Evolutionary conservation across 2,888 invertebrate species (phyloP).

Genomic region (Thyatira batis): DNA sequence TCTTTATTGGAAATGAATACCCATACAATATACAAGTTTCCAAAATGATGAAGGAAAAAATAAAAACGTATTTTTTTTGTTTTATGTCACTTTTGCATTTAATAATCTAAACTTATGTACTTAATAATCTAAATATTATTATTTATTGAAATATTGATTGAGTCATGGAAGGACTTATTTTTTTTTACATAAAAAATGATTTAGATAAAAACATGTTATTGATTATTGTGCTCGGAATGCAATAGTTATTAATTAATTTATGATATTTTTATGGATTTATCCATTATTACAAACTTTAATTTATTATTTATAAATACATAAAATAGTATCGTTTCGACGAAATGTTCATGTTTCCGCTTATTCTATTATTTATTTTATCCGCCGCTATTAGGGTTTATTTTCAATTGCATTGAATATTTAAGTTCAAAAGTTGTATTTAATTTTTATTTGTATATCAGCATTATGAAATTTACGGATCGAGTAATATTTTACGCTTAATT

Average conservation of each 20-base stretch:
- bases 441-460: neutral
- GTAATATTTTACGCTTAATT: constrained; percentile 23
- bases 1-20: too few relatives aligned
- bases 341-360: neutral
- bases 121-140: neutral
- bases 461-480: constrained; percentile 7
- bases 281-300: neutral
- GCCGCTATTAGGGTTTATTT: neutral
- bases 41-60: neutral
- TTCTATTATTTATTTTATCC: neutral
- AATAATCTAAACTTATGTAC: too few relatives aligned
- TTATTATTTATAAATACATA: neutral
- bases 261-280: neutral
- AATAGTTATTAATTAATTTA: constrained; percentile 6
- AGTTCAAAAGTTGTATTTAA: neutral
- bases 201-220: neutral
- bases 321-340: neutral
- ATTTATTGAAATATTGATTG: neutral
- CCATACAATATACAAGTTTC: too few relatives aligned
- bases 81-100: neutral
- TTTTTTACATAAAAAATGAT: neutral
- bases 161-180: constrained; percentile 2
- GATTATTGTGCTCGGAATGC: constrained; percentile 7
- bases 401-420: constrained; percentile 5
- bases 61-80: neutral